Base-by-base conservation (phyloP, 2,888 invertebrate species). In the Andricus curvator region DNA sequence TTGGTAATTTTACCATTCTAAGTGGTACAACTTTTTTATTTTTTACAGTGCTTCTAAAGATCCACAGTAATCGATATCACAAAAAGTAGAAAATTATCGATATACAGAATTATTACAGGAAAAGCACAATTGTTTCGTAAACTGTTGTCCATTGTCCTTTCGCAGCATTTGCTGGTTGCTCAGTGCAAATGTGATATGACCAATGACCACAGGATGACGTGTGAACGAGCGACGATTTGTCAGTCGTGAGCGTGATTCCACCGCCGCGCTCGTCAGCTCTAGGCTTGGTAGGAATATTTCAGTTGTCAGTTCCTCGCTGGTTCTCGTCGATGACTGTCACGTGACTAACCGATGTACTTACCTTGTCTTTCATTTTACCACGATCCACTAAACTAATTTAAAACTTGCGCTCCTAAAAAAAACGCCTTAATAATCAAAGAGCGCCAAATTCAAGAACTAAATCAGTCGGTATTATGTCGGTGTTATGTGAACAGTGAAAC, bases 171-270 rank as follows among this genome's bases (percentile, higher is more conserved):
- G 78, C 79, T 78, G 80, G 78, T 80, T 66, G 80, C 80, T 83
- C 79, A 81, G 82, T 82, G 78, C 82, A 83, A 83, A 85, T 17
- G 15, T 48, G 48, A 48, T 4, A 17, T 86, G 84, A 82, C 82
- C 4, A 25, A 15, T 29, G 13, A 25, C 15, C 56, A 48, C 17
- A 51, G 51, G 6, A 51, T 56, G 56, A 56, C n/a, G n/a, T 22
- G 56, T 6, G 11, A 56, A 56, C 56, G 85, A 84, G 82, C 82
- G 79, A 82, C 44, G 83, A 86, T 85, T 84, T 87, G 86, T 84
- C 90, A 91, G 90, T 91, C 88, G 90, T 88, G 86, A 89, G 89
- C 90, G 90, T 89, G 89, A 89, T 89, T 86, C 83, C 84, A 88
- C 86, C 8, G 37, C 37, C 37, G 37, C 37, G 25, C 20, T 70